Conservation (phyloP, 1,140 invertebrate species). For the Platorchestia sp. region DNA sequence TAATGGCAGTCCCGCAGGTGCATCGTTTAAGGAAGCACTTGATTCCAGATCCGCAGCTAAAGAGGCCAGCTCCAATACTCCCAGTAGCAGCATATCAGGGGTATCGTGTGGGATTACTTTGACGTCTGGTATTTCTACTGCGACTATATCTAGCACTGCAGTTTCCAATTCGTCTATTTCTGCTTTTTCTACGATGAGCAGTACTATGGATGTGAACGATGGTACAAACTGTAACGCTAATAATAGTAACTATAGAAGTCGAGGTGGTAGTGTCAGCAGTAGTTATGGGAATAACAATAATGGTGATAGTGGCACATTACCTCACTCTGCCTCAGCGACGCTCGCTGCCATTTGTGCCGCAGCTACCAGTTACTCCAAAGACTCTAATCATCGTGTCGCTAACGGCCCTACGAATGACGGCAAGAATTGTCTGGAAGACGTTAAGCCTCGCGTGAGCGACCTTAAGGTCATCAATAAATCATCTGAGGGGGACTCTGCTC, state of each 20-base stretch:
- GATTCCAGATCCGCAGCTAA: background rate
- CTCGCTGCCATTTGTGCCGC: conserved; percentile 43
- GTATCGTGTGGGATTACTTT: background rate
- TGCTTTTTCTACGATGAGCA: background rate
- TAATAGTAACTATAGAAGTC: background rate
- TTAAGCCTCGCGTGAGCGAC: background rate
- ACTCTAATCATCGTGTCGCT: background rate
- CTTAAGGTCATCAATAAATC: background rate
- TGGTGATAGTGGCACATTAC: background rate
- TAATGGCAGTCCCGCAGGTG: background rate
- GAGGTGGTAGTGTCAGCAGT: background rate
- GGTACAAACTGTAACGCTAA: background rate
- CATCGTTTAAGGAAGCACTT: background rate
- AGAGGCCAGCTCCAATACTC: background rate
- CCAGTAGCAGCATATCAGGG: background rate
- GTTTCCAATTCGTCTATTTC: background rate
- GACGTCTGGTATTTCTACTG: background rate
- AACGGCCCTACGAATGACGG: background rate
- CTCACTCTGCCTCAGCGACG: conserved; percentile 27
- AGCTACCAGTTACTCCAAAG: conserved; percentile 36
- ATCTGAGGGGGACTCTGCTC: background rate
- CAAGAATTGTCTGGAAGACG: conserved; percentile 31
- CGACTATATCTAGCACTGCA: background rate
- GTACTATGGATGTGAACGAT: background rate
- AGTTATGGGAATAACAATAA: background rate